Base-by-base conservation (phyloP, 2,888 invertebrate species). In the Spodoptera picta region DNA sequence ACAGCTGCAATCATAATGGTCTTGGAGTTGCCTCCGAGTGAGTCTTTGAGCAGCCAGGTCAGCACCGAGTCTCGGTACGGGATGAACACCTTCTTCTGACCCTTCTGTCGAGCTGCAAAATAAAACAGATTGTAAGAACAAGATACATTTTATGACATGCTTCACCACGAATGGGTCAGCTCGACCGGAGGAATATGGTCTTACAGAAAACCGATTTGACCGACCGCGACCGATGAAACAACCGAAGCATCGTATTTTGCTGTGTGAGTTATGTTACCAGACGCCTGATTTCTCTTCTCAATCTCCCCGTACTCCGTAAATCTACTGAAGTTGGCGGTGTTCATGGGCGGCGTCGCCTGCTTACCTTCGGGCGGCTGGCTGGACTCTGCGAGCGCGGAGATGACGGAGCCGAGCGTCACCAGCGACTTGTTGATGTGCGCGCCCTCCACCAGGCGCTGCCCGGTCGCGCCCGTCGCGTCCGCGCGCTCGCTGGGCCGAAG, bases 381-480 rank as follows among this genome's bases (percentile, higher is more conserved):
- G 95, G 96, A 88, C 86, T 98, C 97, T 48, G 98, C 98, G 55
- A 98, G 93, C 0, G 98, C 97, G 43, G 98, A 98, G 88, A 98
- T 98, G 80, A 98, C 98, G 77, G 97, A 97, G 67, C 98, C 98
- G 58, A 98, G 95, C 23, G 98, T 98, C 27, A 98, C 98, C 60
- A 98, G 92, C 0, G 98, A 98, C 92, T 98, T 98, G 91, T 98
- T 98, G 84, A 98, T 98, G 90, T 98, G 98, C 24, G 97, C 98
- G 60, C 98, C 98, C 90, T 98, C 98, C 89, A 98, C 98, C 73
- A 99, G 92, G 24, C 98, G 95, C 90, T 98, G 97, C 0, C 98
- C 98, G 9, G 98, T 98, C 19, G 98, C 98, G 46, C 98, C 98
- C 0, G 98, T 97, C 12, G 98, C 96, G 91, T 98, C 97, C 0